A percentile compares a stretch with the other conserved stretches of the same genome.
These are phyloP conservation scores for Chaetophractus vellerosus DNA, from an alignment of 2,797 vertebrate species.

Conservation along the genomic window DNA sequence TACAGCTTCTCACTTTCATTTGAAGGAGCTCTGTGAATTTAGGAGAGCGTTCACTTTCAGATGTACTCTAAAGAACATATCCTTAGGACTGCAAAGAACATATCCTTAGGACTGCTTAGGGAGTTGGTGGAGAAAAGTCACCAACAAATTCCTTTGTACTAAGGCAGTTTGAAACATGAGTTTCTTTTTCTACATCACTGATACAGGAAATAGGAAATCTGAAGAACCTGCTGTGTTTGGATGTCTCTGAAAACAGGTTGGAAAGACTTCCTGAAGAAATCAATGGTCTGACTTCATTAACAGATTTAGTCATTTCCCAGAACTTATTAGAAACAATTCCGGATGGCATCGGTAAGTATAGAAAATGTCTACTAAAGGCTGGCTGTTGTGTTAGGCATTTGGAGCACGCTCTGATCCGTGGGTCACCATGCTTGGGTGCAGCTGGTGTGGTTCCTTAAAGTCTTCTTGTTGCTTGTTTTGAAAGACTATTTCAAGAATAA, in stretches of 20 bases:
- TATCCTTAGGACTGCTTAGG: conserved; percentile 28
- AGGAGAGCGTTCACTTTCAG: background rate
- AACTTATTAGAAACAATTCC: conserved; percentile 96
- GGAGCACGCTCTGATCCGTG: background rate
- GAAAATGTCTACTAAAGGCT: background rate
- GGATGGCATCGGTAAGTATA: conserved; percentile 94
- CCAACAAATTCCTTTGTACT: conserved; percentile 70
- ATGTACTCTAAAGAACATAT: background rate
- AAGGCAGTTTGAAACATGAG: conserved; percentile 74
- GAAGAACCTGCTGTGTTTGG: conserved; percentile 97
- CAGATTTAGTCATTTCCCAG: conserved; percentile 97
- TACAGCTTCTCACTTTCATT: background rate
- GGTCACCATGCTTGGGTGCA: background rate
- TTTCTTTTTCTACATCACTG: conserved; percentile 71
- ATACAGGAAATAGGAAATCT: conserved; percentile 96
- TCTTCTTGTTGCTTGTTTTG: background rate
- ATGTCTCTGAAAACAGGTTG: conserved; percentile 98
- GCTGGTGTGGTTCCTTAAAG: background rate
- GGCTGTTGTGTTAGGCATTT: background rate
- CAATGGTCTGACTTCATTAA: conserved; percentile 93
- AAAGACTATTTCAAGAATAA: background rate
- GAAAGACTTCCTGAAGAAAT: conserved; percentile 97
- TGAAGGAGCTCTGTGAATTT: conserved; percentile 47
- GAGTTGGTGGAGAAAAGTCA: conserved; percentile 63
- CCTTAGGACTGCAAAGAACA: background rate